Evolutionary conservation across 2,113 vertebrate species (phyloP), one percentile per base, ranked within the genome.

Genomic region (Paradoxurus hermaphroditus): DNA sequence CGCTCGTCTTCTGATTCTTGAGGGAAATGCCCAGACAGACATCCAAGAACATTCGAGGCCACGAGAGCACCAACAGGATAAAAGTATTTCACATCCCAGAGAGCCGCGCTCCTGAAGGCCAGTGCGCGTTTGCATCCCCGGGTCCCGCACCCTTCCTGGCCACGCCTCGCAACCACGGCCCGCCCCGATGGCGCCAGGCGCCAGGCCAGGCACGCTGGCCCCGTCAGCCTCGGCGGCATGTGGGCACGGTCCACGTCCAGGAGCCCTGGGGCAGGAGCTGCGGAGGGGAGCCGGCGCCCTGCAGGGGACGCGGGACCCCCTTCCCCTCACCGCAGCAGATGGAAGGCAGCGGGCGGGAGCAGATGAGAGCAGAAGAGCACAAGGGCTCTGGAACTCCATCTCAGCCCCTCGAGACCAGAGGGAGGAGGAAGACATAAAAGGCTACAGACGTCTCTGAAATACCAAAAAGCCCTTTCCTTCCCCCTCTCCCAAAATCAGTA

Each of bases 1-100:
- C 53, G 49, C 41, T 51, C 68, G 2, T 13, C 83, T 81, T 25
- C 59, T 92, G 51, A 56, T 65, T 85, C n/a, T 39, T 88, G 31
- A 90, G 83, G 41, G 46, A 95, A 86, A 93, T 19, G 15, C 62
- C n/a, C 53, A 31, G 36, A 96, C 25, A 77, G 36, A 91, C 93
- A 65, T 19, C 21, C 51, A 27, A 63, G 49, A 77, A 59, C 25
- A 72, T 44, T 39, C 16, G 16, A 23, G 81, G 70, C 25, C 72
- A 51, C 0, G 44, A 90, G 87, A 73, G 70, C 18, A 0, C 19
- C 75, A n/a, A 19, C 3, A 11, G 36, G 44, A 34, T 49, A 10
- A 85, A 85, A 95, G 68, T 44, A 53, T 27, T 34, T 36, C 4
- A 12, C n/a, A 25, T 82, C 39, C n/a, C n/a, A 10, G 53, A 83